Conservation (phyloP, 2,888 invertebrate genomes). For the Perizoma affinitatum region DNA sequence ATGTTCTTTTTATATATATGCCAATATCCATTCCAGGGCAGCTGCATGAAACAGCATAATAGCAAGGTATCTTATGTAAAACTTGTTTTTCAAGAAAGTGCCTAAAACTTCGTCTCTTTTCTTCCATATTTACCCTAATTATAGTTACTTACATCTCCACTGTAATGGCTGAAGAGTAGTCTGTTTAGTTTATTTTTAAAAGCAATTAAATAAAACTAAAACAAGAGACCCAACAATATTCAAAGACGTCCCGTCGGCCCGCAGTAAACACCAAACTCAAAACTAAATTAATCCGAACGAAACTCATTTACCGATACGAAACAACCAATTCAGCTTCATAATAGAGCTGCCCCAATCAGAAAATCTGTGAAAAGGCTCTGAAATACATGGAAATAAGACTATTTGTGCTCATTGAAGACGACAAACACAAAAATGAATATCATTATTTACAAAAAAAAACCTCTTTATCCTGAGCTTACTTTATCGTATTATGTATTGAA, state of each 20-base stretch:
- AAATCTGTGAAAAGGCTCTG: constrained; percentile 66
- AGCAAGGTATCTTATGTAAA: too few species aligned
- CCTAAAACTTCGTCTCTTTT: too few species aligned
- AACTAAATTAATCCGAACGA: constrained; percentile 75
- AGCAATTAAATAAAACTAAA: constrained; percentile 6
- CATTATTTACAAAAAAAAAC: too few species aligned
- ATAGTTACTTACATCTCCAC: too few species aligned
- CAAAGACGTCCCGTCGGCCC: constrained; percentile 15
- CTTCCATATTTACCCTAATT: too few species aligned
- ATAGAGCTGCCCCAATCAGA: constrained; percentile 67
- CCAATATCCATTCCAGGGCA: background rate
- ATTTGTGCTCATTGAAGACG: too few species aligned
- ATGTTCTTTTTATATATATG: background rate
- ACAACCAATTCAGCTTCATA: constrained; percentile 44
- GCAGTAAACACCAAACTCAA: constrained; percentile 54
- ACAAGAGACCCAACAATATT: too few species aligned
- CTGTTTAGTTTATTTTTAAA: background rate
- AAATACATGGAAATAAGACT: constrained; percentile 41
- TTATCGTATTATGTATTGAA: too few species aligned
- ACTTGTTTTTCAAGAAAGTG: too few species aligned
- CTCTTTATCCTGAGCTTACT: too few species aligned
- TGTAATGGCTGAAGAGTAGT: too few species aligned
- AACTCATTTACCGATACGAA: constrained; percentile 82
- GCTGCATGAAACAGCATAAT: background rate
- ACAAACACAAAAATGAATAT: too few species aligned